Conservation (phyloP, 1,140 invertebrate genomes). For the Aphidius ervi region DNA sequence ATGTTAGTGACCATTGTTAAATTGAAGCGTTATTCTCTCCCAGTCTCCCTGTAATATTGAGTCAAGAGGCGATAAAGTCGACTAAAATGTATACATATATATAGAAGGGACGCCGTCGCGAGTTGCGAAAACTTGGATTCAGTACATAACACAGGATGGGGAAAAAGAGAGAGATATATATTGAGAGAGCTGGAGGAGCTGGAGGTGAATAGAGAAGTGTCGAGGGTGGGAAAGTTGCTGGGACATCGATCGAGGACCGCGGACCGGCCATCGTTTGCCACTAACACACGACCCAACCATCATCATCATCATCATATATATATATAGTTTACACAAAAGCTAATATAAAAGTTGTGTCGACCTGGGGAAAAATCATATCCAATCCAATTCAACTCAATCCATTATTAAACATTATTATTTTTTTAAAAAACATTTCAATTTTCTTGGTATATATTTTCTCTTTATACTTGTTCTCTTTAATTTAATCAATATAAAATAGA, state of each 20-base stretch:
- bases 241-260: conserved; percentile 53
- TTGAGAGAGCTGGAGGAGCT: conserved; percentile 24
- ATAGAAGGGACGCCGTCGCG: conserved; percentile 5
- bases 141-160: conserved; percentile 6
- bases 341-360: no score
- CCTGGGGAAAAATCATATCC: no score
- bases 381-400: no score
- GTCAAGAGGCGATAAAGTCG: conserved; percentile 9
- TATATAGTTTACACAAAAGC: no score
- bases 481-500: no score
- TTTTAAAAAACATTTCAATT: no score
- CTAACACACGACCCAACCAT: conserved; percentile 1
- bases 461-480: no score
- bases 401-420: no score
- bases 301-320: no score
- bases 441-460: no score
- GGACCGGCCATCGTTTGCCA: conserved; percentile 51
- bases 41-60: conserved; percentile 36
- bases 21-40: no score
- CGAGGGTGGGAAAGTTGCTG: conserved; percentile 49
- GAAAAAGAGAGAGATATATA: conserved; percentile 13
- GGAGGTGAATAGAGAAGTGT: conserved; percentile 24
- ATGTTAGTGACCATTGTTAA: no score
- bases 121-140: conserved; percentile 5
- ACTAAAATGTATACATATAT: conserved; percentile 2